Percentiles rank a stretch among this genome's conserved stretches.
phyloP scores from a whole-genome alignment of 2,888 invertebrate genomes.

The Lycia hirtaria region DNA sequence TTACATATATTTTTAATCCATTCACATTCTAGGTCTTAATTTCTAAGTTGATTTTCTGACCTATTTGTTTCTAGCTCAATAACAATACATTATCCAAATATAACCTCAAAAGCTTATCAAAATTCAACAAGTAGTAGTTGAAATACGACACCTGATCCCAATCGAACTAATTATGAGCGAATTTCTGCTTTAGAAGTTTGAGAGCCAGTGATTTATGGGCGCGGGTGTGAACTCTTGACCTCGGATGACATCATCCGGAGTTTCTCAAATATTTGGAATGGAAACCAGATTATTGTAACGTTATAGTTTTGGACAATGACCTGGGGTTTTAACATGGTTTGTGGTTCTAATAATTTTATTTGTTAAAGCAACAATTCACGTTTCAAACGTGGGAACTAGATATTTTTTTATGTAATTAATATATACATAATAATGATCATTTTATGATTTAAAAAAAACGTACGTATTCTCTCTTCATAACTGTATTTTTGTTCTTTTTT shows the following conservation, averaged over 20 bases:
- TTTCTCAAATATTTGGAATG: constrained; percentile 31
- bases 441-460: too few species aligned
- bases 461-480: too few species aligned
- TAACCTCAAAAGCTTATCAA: constrained; percentile 17
- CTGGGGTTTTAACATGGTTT: constrained; percentile 14
- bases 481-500: too few species aligned
- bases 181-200: constrained; percentile 16
- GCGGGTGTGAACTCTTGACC: constrained; percentile 35
- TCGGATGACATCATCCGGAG: constrained; percentile 35
- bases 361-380: too few species aligned
- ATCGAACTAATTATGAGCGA: constrained; percentile 21
- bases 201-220: constrained; percentile 31
- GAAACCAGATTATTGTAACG: constrained; percentile 37
- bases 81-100: constrained; percentile 10
- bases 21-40: background rate
- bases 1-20: too few species aligned
- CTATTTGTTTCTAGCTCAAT: background rate
- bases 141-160: constrained; percentile 23
- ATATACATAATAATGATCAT: too few species aligned
- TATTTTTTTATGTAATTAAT: too few species aligned
- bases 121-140: constrained; percentile 26
- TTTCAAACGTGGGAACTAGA: too few species aligned
- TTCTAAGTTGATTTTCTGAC: constrained; percentile 1
- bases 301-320: constrained; percentile 32
- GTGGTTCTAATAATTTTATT: background rate